A percentile compares a stretch with the other conserved stretches of the same genome.
Evolutionary conservation across 2,113 vertebrate species (phyloP).

Genomic region (Gorsachius goisagi): DNA sequence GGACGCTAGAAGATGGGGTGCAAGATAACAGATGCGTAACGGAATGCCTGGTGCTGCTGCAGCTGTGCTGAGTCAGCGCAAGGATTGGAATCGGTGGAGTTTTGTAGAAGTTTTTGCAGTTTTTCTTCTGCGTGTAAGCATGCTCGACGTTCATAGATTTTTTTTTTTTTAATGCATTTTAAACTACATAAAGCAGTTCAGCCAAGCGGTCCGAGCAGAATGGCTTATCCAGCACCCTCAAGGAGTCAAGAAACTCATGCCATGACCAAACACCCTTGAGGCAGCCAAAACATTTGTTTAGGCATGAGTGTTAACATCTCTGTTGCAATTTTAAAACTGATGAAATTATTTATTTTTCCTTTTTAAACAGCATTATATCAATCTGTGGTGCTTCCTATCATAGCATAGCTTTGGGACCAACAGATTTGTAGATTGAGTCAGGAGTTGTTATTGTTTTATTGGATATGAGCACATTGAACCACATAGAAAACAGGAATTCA

Average conservation of each 20-base stretch:
- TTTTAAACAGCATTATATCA: background rate
- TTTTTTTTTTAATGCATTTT: background rate
- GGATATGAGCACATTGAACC: too few relatives aligned
- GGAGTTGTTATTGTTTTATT: background rate
- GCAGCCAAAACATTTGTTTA: background rate
- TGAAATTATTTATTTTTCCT: background rate
- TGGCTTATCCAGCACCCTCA: background rate
- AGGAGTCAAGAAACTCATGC: background rate
- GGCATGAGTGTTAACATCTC: rapidly evolving
- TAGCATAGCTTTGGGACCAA: background rate
- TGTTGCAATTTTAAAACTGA: background rate
- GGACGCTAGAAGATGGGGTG: too few relatives aligned
- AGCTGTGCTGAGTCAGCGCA: background rate
- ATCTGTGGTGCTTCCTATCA: background rate
- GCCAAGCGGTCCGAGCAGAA: background rate
- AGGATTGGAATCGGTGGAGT: background rate
- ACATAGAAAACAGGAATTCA: background rate
- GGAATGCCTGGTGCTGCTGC: background rate
- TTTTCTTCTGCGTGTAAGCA: background rate
- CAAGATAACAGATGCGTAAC: too few relatives aligned
- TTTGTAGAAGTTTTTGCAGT: background rate
- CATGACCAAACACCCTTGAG: background rate
- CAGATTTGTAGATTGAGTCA: too few relatives aligned
- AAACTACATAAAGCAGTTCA: background rate
- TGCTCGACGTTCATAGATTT: background rate